Evolutionary conservation across 2,113 vertebrate genomes (phyloP).

Genomic region (Anhinga rufa): DNA sequence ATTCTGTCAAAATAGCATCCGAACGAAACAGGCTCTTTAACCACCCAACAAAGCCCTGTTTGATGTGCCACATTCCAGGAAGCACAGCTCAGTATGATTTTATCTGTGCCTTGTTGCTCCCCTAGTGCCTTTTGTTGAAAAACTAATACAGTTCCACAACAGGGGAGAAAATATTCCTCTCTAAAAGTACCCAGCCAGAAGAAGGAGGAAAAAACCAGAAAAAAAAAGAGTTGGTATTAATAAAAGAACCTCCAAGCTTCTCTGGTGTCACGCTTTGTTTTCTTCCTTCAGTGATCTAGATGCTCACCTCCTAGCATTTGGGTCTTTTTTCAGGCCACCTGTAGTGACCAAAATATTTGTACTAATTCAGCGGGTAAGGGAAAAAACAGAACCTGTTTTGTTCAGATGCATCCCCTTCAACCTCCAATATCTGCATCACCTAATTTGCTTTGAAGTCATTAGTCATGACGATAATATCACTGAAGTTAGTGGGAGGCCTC

Average conservation of each 20-base stretch:
- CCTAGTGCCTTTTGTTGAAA: conserved; percentile 22
- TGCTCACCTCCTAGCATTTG: neutral
- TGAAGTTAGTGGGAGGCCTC: neutral
- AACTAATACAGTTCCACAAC: neutral
- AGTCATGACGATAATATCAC: neutral
- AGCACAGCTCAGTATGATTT: conserved; percentile 40
- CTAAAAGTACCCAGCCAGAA: neutral
- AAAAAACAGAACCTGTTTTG: neutral
- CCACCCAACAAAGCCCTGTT: conserved; percentile 16
- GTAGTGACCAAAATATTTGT: neutral
- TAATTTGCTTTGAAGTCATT: neutral
- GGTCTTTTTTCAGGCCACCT: neutral
- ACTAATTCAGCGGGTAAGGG: neutral
- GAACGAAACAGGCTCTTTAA: neutral
- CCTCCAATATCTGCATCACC: neutral
- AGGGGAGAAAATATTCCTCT: conserved; percentile 2
- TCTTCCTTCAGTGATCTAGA: neutral
- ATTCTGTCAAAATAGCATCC: conserved; percentile 26
- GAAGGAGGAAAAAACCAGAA: neutral
- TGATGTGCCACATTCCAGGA: conserved; percentile 50
- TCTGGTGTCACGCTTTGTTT: neutral
- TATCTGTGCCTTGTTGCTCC: neutral
- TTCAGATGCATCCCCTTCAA: neutral
- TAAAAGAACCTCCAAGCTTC: neutral
- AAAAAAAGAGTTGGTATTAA: neutral